A percentile compares a stretch with the other conserved stretches of the same genome.
Conservation (phyloP, 2,113 vertebrate species). For the Centrocercus urophasianus region DNA sequence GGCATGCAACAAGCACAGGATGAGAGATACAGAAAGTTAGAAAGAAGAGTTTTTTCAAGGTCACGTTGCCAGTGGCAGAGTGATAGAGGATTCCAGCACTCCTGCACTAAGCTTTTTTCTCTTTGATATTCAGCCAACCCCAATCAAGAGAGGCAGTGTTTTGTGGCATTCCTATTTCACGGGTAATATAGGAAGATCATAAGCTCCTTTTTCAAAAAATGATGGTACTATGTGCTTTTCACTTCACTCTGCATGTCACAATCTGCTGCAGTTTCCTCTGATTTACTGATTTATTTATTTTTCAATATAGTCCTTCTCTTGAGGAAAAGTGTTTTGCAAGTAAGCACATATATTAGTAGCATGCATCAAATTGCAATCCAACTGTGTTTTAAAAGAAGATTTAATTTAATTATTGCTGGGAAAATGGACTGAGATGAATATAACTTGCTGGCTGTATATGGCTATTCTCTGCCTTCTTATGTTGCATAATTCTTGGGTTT, state of each 20-base stretch:
- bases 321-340: neutral
- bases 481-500: neutral
- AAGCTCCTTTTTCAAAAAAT: neutral
- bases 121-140: neutral
- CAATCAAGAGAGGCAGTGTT: neutral
- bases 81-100: neutral
- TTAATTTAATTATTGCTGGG: neutral
- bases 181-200: neutral
- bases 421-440: neutral
- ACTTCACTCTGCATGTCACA: neutral
- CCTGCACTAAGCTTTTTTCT: neutral
- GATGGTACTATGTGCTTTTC: neutral
- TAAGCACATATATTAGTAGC: neutral
- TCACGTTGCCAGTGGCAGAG: neutral
- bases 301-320: neutral
- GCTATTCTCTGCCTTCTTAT: neutral
- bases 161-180: neutral
- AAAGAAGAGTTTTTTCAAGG: neutral
- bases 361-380: neutral
- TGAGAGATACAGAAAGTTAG: neutral
- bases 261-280: neutral
- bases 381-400: neutral
- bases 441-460: neutral
- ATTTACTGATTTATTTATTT: neutral
- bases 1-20: neutral